These are phyloP conservation scores for Spodoptera frugiperda DNA, from an alignment of 1,140 invertebrate species.

Conservation along the genomic window DNA sequence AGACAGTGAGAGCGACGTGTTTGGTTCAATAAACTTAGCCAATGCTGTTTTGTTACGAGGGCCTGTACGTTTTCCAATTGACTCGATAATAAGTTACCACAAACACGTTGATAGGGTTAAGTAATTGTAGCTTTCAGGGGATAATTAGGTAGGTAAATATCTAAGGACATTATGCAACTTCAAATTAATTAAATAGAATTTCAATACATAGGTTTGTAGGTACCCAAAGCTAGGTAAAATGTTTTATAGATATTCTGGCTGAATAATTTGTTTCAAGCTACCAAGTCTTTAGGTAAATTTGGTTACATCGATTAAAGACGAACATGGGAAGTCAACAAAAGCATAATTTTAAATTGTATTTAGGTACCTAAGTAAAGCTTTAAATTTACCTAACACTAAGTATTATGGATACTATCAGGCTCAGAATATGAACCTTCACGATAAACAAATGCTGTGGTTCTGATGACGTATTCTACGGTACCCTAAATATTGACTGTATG, in stretches of 20 bases:
- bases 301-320: background rate
- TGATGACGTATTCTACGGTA: conserved; percentile 30
- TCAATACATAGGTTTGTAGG: too few species aligned
- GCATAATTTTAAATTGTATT: too few species aligned
- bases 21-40: conserved; percentile 48
- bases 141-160: too few species aligned
- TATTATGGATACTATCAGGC: too few species aligned
- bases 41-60: conserved; percentile 52
- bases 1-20: conserved; percentile 63
- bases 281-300: background rate
- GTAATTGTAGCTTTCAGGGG: background rate
- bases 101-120: background rate
- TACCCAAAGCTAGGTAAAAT: too few species aligned
- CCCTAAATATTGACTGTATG: conserved; percentile 51
- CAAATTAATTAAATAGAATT: too few species aligned
- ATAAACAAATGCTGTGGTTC: background rate
- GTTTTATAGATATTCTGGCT: background rate
- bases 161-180: too few species aligned
- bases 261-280: background rate
- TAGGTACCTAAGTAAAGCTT: too few species aligned
- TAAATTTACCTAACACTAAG: too few species aligned
- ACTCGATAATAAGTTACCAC: conserved; percentile 2
- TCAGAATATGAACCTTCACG: too few species aligned
- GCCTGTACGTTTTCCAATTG: conserved; percentile 33
- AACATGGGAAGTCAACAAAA: too few species aligned